These are phyloP conservation scores for Sycophila sp. DNA, from an alignment of 1,140 invertebrate species.

Conservation along the genomic window DNA sequence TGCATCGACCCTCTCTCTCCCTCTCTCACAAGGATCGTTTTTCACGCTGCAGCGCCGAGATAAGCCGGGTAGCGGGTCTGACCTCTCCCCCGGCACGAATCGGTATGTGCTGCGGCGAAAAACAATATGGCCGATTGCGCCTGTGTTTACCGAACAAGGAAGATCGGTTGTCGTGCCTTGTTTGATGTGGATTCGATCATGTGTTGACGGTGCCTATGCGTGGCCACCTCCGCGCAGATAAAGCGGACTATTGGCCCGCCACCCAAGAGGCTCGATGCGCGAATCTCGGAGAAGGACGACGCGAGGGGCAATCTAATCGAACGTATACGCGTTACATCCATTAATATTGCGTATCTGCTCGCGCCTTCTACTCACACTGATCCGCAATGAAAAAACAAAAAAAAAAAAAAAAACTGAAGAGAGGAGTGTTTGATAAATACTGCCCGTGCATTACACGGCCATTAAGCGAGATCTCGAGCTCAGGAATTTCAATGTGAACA, in stretches of 20 bases:
- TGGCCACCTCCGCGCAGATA: constrained; percentile 42
- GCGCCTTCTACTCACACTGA: background rate
- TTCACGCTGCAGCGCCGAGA: constrained; percentile 52
- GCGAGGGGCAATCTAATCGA: constrained; percentile 17
- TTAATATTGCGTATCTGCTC: constrained; percentile 25
- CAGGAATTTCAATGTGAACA: constrained; percentile 4
- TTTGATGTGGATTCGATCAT: constrained; percentile 57
- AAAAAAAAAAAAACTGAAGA: too few species aligned
- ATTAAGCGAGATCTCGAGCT: background rate
- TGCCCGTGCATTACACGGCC: constrained; percentile 9
- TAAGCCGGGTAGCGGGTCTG: too few species aligned
- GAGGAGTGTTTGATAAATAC: constrained; percentile 30
- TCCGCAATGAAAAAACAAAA: constrained; percentile 34
- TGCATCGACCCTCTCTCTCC: constrained; percentile 34
- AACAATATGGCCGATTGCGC: constrained; percentile 45
- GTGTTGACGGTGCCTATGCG: constrained; percentile 48
- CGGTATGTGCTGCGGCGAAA: constrained; percentile 40
- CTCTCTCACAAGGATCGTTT: constrained; percentile 60
- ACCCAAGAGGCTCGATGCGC: constrained; percentile 40
- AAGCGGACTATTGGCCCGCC: constrained; percentile 43
- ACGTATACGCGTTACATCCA: constrained; percentile 30
- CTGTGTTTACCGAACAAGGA: constrained; percentile 50
- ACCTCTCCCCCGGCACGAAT: constrained; percentile 31
- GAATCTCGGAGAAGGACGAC: background rate
- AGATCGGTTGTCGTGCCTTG: constrained; percentile 50